Evolutionary conservation across 2,113 vertebrate species (phyloP), one percentile per base, ranked within the genome.

Genomic region (Mastomys natalensis): DNA sequence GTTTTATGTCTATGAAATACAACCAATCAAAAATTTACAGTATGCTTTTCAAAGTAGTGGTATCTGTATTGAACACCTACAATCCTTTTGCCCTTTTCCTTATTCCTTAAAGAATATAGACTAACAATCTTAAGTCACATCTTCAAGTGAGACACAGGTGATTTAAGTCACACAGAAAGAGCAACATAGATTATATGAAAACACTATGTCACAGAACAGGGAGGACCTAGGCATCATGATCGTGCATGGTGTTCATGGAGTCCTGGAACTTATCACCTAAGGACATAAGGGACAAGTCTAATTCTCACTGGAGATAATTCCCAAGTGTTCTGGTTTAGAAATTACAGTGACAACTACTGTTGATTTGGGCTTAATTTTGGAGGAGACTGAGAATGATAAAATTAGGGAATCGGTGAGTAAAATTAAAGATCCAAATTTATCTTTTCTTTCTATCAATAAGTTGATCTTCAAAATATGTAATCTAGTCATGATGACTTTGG

Each of bases 281-380:
- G 5, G n/a, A 45, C 48, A 55, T 66, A 51, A 89, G 68, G 55
- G 10, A 22, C n/a, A 89, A 45, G 34, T 53, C 4, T 40, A 22
- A 82, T 81, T 51, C 15, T 26, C 51, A 31, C 7, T 43, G 24
- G 26, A 89, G 15, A 13, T 51, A 74, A 85, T 87, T 96, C 77
- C 68, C 72, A 66, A 66, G 37, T 5, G 64, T 74, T 94, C 43
- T 72, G 24, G 58, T 74, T 92, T 85, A 76, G 12, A 73, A 88
- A 76, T 3, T 10, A 2, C 9, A 51, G 3, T 4, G n/a, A 34
- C 78, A 12, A 60, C 31, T 58, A 29, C 64, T 78, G 78, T 13
- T 94, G 82, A 86, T 13, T 68, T 73, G 53, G 29, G 37, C 24
- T 89, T 92, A 78, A 34, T 87, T 94, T 96, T 81, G 85, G n/a